These are phyloP conservation scores for Cacatua alba DNA, from an alignment of 2,113 vertebrate species.

Conservation along the genomic window DNA sequence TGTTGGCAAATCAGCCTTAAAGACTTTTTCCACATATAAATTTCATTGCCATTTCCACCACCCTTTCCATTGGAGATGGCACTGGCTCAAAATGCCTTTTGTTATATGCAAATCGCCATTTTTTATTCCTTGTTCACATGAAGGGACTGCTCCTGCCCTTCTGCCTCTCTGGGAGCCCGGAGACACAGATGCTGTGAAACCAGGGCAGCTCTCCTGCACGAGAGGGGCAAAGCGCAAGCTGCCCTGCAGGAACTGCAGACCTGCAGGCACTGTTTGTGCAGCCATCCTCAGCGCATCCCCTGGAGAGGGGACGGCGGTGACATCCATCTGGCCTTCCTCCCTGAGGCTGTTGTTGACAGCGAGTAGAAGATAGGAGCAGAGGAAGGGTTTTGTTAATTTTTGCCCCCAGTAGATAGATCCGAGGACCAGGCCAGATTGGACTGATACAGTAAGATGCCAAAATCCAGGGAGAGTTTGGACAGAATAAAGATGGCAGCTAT, in stretches of 20 bases:
- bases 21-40: neutral
- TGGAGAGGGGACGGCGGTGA: rapidly evolving
- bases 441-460: neutral
- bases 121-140: neutral
- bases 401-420: neutral
- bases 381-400: neutral
- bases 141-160: neutral
- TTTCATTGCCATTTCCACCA: neutral
- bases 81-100: neutral
- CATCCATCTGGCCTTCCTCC: slow-evolving; percentile 41
- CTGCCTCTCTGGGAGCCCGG: rapidly evolving
- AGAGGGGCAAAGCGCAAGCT: neutral
- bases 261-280: neutral
- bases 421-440: neutral
- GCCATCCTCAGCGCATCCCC: neutral
- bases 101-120: neutral
- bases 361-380: neutral
- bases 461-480: neutral
- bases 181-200: neutral
- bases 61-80: rapidly evolving
- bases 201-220: neutral
- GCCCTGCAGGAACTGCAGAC: neutral
- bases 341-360: neutral
- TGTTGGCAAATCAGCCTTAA: neutral
- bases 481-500: neutral